A percentile compares a stretch with the other conserved stretches of the same genome.
phyloP scores from a whole-genome alignment of 2,888 invertebrate species.

The Zygaena filipendulae region DNA sequence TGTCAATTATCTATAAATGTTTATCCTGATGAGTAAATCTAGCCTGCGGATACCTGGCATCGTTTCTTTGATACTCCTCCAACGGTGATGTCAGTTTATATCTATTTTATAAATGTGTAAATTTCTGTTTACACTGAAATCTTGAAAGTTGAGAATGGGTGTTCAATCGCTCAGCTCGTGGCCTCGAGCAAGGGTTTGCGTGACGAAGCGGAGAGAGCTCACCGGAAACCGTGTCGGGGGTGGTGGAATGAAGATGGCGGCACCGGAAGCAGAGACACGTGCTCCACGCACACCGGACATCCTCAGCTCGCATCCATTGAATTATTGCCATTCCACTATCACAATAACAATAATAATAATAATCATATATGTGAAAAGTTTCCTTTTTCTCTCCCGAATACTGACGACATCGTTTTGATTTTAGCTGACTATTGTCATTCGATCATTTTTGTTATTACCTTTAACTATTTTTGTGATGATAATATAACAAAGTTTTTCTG shows the following conservation, averaged over 20 bases:
- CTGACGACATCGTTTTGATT: conserved; percentile 13
- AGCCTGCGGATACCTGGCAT: too few relatives aligned
- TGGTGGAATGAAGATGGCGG: conserved; percentile 58
- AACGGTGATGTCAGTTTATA: too few relatives aligned
- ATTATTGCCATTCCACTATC: conserved; percentile 53
- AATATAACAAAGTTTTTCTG: too few relatives aligned
- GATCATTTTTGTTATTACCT: too few relatives aligned
- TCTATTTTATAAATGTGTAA: too few relatives aligned
- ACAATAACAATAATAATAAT: conserved; percentile 33
- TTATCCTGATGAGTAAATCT: too few relatives aligned
- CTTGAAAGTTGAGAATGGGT: too few relatives aligned
- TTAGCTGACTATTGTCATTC: conserved; percentile 3
- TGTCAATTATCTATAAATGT: too few relatives aligned
- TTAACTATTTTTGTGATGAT: too few relatives aligned
- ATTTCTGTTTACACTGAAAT: too few relatives aligned
- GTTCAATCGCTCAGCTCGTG: too few relatives aligned
- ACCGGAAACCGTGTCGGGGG: conserved; percentile 39
- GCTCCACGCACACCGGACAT: conserved; percentile 57
- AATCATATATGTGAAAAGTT: conserved; percentile 16
- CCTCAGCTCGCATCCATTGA: conserved; percentile 53
- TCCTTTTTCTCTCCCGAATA: conserved; percentile 2
- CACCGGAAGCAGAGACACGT: conserved; percentile 60
- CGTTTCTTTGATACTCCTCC: too few relatives aligned
- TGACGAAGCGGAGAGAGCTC: conserved; percentile 34
- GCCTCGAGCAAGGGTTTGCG: conserved; percentile 55